A percentile compares a stretch with the other conserved stretches of the same genome.
Evolutionary conservation across 2,888 invertebrate species (phyloP).

Genomic region (Agonopterix heracliana): DNA sequence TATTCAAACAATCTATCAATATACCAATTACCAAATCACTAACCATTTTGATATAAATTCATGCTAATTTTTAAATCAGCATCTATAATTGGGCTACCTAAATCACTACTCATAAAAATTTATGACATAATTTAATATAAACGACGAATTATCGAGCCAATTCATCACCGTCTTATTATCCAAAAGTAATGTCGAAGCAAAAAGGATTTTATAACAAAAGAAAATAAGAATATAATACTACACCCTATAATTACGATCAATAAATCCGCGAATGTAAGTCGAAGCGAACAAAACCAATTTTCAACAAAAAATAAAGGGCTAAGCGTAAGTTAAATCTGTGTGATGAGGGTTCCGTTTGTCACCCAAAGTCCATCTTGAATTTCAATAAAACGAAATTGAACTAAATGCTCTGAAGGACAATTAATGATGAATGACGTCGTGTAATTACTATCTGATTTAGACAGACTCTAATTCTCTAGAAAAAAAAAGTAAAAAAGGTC

Average conservation of each 20-base stretch:
- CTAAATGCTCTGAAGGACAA: too few species aligned
- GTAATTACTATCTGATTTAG: too few species aligned
- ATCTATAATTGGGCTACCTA: slow-evolving; percentile 9
- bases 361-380: too few species aligned
- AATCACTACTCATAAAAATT: slow-evolving; percentile 17
- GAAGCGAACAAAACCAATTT: slow-evolving; percentile 30
- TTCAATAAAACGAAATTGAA: too few species aligned
- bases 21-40: slow-evolving; percentile 1
- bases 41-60: slow-evolving; percentile 11
- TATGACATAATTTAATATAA: slow-evolving; percentile 12
- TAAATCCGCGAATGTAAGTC: slow-evolving; percentile 34
- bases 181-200: background rate
- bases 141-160: slow-evolving; percentile 19
- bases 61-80: slow-evolving; percentile 6
- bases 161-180: slow-evolving; percentile 26
- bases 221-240: slow-evolving; percentile 24
- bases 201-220: slow-evolving; percentile 17
- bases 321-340: too few species aligned
- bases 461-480: too few species aligned
- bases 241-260: slow-evolving; percentile 56
- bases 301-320: slow-evolving; percentile 18
- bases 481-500: too few species aligned
- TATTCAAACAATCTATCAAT: too few species aligned
- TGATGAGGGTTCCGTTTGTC: too few species aligned
- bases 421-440: too few species aligned